Conservation (phyloP, 2,888 invertebrate species). For the Lycia hirtaria region DNA sequence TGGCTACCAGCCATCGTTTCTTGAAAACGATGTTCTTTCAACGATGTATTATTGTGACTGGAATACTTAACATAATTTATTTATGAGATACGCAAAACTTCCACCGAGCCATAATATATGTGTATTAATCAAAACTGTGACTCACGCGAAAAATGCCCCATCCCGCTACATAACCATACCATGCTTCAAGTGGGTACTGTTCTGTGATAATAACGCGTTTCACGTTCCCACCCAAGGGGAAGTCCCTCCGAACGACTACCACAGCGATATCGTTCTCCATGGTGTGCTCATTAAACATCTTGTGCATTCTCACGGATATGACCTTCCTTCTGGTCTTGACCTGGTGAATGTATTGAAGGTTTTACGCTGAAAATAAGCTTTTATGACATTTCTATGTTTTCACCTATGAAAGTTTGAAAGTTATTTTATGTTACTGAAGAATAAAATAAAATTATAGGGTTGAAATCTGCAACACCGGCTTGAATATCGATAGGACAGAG, state of each 20-base stretch:
- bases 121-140: conserved; percentile 6
- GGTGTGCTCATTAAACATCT: neutral
- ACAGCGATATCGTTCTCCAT: conserved; percentile 53
- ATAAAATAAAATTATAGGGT: too few species aligned
- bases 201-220: conserved; percentile 50
- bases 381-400: neutral
- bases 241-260: conserved; percentile 29
- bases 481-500: too few species aligned
- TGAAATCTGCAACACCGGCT: too few species aligned
- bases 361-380: conserved; percentile 20
- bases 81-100: too few species aligned
- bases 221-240: conserved; percentile 46
- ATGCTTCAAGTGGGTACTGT: conserved; percentile 22
- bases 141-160: conserved; percentile 61
- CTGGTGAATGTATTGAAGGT: conserved; percentile 18
- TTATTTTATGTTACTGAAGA: too few species aligned
- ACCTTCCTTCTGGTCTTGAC: conserved; percentile 6
- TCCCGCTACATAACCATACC: conserved; percentile 50
- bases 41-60: too few species aligned
- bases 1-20: too few species aligned
- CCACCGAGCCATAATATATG: too few species aligned
- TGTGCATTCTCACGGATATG: neutral
- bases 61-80: too few species aligned
- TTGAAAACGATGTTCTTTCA: too few species aligned
- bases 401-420: neutral